These are phyloP conservation scores for Philhelius pedissequus DNA, from an alignment of 2,888 invertebrate genomes.

Conservation along the genomic window DNA sequence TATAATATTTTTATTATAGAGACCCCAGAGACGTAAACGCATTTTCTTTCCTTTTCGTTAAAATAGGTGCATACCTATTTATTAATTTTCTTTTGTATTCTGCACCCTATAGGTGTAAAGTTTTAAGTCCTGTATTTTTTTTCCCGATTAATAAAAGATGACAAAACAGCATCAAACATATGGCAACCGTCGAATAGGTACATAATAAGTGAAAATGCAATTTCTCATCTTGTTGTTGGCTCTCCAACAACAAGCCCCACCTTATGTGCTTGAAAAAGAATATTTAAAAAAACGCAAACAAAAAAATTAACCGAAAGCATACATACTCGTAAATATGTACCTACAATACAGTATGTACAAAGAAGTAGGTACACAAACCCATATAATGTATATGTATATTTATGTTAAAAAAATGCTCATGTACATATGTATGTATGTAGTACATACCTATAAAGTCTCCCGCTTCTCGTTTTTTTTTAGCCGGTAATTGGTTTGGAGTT, in stretches of 20 bases:
- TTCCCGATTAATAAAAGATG: constrained; percentile 1
- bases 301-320: not conserved
- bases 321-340: not conserved
- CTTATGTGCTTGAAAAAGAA: not conserved
- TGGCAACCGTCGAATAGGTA: constrained; percentile 20
- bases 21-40: no score
- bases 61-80: no score
- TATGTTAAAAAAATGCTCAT: not conserved
- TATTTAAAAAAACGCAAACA: not conserved
- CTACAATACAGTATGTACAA: not conserved
- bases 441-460: no score
- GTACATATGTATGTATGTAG: no score
- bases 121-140: not conserved
- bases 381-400: not conserved
- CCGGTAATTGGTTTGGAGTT: constrained; percentile 38
- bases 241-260: not conserved
- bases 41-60: not conserved
- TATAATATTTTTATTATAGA: no score
- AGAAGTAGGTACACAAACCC: constrained; percentile 4
- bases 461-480: not conserved
- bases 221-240: constrained; percentile 21
- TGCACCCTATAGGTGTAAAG: not conserved
- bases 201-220: constrained; percentile 48
- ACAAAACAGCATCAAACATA: constrained; percentile 34
- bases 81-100: not conserved